Conservation (phyloP, 2,113 vertebrate species). For the Sceloporus tristichus region DNA sequence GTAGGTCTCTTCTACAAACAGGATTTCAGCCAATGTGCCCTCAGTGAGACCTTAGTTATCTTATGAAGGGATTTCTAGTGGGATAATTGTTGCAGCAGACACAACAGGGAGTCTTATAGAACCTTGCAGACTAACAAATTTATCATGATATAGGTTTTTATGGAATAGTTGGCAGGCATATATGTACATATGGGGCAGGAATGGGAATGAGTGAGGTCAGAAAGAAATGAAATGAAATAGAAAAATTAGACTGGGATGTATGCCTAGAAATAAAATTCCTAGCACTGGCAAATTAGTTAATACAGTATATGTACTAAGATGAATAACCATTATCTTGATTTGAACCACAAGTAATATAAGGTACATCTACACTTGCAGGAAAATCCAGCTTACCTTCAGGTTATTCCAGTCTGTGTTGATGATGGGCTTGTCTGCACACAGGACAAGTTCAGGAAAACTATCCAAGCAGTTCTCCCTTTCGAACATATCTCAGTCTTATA, state of each 20-base stretch:
- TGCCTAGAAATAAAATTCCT: not conserved
- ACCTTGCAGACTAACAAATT: not conserved
- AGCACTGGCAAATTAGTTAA: not conserved
- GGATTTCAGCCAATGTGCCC: no score
- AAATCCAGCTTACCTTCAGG: no score
- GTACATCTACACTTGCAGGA: no score
- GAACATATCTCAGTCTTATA: no score
- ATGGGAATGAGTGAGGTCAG: not conserved
- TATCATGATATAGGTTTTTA: not conserved
- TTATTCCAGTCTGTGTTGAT: no score
- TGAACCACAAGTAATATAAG: not conserved
- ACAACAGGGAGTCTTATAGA: not conserved
- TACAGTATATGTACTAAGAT: not conserved
- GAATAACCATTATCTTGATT: not conserved
- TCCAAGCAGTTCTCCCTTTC: no score
- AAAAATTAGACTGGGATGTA: not conserved
- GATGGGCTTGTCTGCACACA: no score
- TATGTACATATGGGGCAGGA: not conserved
- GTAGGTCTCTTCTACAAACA: no score
- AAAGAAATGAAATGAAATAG: not conserved
- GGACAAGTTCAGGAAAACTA: no score
- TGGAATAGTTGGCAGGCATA: not conserved
- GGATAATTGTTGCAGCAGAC: not conserved
- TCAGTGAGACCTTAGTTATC: not conserved
- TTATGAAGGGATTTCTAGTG: not conserved